Base-by-base conservation (phyloP, 2,888 invertebrate genomes). In the Phorcus lineatus region DNA sequence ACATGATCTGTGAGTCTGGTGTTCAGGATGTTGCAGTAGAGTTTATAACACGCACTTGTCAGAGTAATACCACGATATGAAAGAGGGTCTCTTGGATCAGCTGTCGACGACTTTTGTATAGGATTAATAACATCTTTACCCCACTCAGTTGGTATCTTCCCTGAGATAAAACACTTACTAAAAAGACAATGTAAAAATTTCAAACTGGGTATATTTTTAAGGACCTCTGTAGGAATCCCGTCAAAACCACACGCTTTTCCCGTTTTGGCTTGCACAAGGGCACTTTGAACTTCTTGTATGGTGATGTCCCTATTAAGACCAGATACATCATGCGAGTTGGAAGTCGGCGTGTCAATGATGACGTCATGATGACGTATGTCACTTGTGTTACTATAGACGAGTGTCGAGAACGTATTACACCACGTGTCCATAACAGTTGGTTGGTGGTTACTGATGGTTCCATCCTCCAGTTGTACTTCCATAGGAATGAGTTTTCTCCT, bases 1-100 rank as follows among this genome's bases (percentile, higher is more conserved):
- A 9, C 74, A 11, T 76, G 40, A n/a, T 79, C 47, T 2, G 11
- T 16, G 53, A 78, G 79, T 19, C 81, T 57, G n/a, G 17, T n/a
- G 57, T 57, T 57, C 1, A 57, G 53, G 19, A 81, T 77, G 54
- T 52, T 31, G 76, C 81, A 81, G 57, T 83, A 80, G 11, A 81
- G n/a, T 55, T 80, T 80, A 62, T 83, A 81, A 40, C 78, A 76
- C 22, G 77, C 24, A 24, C 53, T 62, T 9, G 81, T 67, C 9
- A 80, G 54, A 16, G 78, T 22, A 36, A 83, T 79, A 11, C 78
- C 78, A 70, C 81, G 79, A 28, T 81, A 83, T 19, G 80, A 74
- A n/a, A 81, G 4, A 11, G 80, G 80, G 28, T 81, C 79, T 47
- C 82, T 66, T 17, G 76, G 52, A 52, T 82, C 74, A 17, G 62